Evolutionary conservation across 2,888 invertebrate genomes (phyloP).

Genomic region (Endotricha flammealis): DNA sequence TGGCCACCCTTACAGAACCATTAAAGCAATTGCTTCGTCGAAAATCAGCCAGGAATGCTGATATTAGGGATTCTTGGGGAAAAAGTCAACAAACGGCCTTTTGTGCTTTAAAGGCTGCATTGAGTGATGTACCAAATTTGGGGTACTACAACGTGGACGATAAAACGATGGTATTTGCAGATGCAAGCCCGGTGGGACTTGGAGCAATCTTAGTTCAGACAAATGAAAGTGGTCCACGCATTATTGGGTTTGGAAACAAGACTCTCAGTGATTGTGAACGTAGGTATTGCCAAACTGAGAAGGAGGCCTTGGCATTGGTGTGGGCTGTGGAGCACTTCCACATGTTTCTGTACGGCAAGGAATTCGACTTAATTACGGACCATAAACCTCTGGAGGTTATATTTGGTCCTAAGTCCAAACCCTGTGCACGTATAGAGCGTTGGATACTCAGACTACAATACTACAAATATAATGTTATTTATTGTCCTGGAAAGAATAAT

Average conservation of each 20-base stretch:
- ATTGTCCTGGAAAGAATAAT: constrained; percentile 20
- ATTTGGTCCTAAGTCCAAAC: constrained; percentile 20
- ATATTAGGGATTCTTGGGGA: constrained; percentile 17
- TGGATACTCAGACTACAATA: constrained; percentile 24
- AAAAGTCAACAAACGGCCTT: constrained; percentile 18
- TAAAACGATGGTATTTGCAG: constrained; percentile 22
- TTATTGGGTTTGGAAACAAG: constrained; percentile 29
- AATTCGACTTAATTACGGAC: constrained; percentile 16
- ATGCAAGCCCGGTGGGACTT: constrained; percentile 25
- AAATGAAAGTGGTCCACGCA: constrained; percentile 17
- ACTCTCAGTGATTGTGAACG: constrained; percentile 24
- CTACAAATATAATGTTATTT: constrained; percentile 17
- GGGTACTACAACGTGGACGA: constrained; percentile 26
- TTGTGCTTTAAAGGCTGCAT: constrained; percentile 15
- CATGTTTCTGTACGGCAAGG: constrained; percentile 2
- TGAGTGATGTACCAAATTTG: constrained; percentile 15
- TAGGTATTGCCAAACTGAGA: constrained; percentile 29
- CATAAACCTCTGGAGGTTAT: constrained; percentile 20
- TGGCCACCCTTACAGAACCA: constrained; percentile 22
- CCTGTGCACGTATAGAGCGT: constrained; percentile 23
- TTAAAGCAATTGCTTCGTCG: constrained; percentile 13
- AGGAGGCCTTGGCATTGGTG: constrained; percentile 27
- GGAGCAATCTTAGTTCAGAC: constrained; percentile 19
- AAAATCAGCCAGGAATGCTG: constrained; percentile 16
- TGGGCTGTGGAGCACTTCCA: constrained; percentile 23